Percentiles rank a stretch among this genome's conserved stretches.
Conservation (phyloP, 64 coral and sea anemone species). For the Actinia equina region DNA sequence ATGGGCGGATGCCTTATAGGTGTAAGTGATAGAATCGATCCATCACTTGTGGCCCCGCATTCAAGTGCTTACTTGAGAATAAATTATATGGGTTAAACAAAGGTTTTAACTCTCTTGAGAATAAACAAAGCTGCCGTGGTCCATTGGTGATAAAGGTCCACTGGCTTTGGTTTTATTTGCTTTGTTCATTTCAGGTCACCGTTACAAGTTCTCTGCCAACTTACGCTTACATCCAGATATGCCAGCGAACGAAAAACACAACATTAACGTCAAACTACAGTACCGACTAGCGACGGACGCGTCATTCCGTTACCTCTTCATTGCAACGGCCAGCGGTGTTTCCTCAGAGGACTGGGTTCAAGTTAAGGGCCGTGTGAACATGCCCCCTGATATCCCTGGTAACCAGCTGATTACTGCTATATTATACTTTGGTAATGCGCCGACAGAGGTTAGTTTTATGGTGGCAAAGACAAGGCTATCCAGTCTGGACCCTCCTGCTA, state of each 20-base stretch:
- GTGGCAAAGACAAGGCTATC: neutral
- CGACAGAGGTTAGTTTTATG: neutral
- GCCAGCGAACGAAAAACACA: neutral
- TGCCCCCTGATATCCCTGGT: neutral
- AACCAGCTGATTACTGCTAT: neutral
- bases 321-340: neutral
- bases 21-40: too few species aligned
- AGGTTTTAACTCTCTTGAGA: too few species aligned
- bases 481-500: neutral
- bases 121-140: too few species aligned
- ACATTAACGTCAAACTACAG: neutral
- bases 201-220: neutral
- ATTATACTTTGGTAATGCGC: constrained; percentile 1
- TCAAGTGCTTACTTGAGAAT: too few species aligned
- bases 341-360: neutral
- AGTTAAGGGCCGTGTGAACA: neutral
- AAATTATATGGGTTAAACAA: too few species aligned
- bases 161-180: neutral
- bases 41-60: too few species aligned
- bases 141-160: too few species aligned
- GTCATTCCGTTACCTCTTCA: neutral
- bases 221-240: neutral
- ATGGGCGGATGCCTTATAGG: too few species aligned
- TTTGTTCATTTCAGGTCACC: neutral
- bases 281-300: neutral